Evolutionary conservation across 2,888 invertebrate genomes (phyloP), one percentile per base, ranked within the genome.

Genomic region (Drosophila algonquin): DNA sequence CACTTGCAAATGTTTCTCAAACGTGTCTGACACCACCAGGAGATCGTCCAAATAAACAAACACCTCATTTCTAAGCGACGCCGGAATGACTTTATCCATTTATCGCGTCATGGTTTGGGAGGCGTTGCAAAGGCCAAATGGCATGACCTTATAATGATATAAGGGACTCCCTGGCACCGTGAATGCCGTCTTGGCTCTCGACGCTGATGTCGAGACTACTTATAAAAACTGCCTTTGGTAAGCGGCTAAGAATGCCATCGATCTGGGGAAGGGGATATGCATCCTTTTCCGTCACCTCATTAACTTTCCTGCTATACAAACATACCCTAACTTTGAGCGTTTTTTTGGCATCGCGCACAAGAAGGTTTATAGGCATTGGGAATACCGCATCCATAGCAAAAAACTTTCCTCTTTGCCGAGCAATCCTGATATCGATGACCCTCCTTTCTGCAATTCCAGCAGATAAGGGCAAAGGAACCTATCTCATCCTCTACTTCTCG

Each of bases 401-500:
- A 40, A n/a, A 44, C 24, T 12, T 21, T 57, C 4, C 32, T 21
- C n/a, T 24, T 32, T 2, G n/a, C 10, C 12, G 21, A 6, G 8
- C 53, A 30, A 7, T 59, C 44, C 0, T 52, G 52, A 18, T 59
- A 59, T 4, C 57, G 14, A 9, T 48, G 59, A 5, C 51, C 18
- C 7, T 51, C 51, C 5, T 27, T 59, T 1, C 59, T 27, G 5
- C 40, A 59, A 1, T 52, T 59, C 59, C 59, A 59, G 2, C 30
- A 59, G 1, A 51, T 9, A 14, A 51, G 27, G 0, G 27, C 18
- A 12, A 59, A 16, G 2, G 51, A 51, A 0, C 9, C 40, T 16
- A 44, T 16, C 5, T 51, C 51, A 1, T 2, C 44, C 16, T 16
- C 2, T 2, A 14, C 35, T 5, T 59, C 59, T 18, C 18, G 1